Evolutionary conservation across 2,797 vertebrate genomes (phyloP), one percentile per base, ranked within the genome.

Genomic region (Propithecus deckenii): DNA sequence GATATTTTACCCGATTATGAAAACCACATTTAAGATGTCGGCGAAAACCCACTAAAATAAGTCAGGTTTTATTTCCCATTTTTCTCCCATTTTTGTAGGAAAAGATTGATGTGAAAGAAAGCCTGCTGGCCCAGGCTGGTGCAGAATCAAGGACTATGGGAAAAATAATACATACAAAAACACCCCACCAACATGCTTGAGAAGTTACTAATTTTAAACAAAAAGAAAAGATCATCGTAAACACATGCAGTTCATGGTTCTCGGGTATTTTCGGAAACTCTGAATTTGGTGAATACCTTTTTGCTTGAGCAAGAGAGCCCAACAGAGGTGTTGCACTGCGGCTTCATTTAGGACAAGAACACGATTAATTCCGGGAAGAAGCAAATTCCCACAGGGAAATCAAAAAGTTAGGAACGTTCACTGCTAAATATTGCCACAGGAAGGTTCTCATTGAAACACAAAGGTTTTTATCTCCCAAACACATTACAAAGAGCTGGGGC

Each of bases 51-150:
- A 84, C 55, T n/a, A 41, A 3, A n/a, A 43, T 20, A 25, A 85
- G 32, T 7, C 32, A 41, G 32, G 12, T 83, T 94, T 69, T n/a
- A 55, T 23, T 79, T 92, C 74, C 22, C 4, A 17, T 32, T 50
- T 84, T 50, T 20, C 52, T 80, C 41, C 5, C 10, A 22, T 20
- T 63, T 91, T 80, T 32, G 2, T 32, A 89, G 92, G 69, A 61
- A 63, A 74, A 79, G 18, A 61, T 0, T 7, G 22, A 55, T 2
- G 14, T 52, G 46, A 43, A 41, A 20, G 23, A n/a, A 38, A 75
- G 25, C 1, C 6, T 25, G 28, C 17, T 0, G 12, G 41, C 4
- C 67, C 38, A 11, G 55, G 38, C 4, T 0, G 30, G 22, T 22
- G 9, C 6, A 67, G 35, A 67, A 23, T 22, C 12, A 71, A 93